These are phyloP conservation scores for Macrophya annulata DNA, from an alignment of 2,888 invertebrate species.

Conservation along the genomic window DNA sequence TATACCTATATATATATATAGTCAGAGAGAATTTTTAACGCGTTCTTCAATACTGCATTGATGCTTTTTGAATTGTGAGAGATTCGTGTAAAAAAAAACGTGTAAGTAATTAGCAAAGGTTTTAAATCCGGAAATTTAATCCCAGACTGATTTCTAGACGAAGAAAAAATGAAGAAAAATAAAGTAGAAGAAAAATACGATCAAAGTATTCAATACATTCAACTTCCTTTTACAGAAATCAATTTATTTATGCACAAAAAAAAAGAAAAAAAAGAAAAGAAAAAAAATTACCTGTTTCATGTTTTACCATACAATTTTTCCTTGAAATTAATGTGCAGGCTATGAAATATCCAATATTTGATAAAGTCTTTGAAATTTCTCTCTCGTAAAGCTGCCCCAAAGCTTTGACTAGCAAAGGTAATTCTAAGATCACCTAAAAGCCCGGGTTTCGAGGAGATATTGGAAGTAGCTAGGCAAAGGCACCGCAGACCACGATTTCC, in stretches of 20 bases:
- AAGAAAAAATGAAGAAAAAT: background rate
- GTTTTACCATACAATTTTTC: background rate
- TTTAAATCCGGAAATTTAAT: background rate
- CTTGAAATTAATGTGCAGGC: background rate
- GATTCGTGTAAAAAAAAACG: background rate
- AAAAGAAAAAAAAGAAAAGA: background rate
- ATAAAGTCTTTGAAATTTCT: constrained; percentile 3
- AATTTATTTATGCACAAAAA: background rate
- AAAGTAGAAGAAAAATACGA: background rate
- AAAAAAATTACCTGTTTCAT: background rate
- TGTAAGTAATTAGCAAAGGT: background rate
- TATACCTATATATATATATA: too few species aligned
- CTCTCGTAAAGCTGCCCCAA: background rate
- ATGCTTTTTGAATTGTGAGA: background rate
- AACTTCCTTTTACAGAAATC: background rate
- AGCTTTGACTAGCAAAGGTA: constrained; percentile 11
- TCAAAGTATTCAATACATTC: background rate
- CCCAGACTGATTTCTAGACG: background rate
- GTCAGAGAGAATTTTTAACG: constrained; percentile 5
- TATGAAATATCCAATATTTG: background rate
- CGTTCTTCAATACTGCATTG: background rate
- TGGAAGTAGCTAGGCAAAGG: constrained; percentile 34
- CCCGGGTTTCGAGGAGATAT: background rate
- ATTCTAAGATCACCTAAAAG: background rate
- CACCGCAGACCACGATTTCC: constrained; percentile 44